Evolutionary conservation across 2,113 vertebrate genomes (phyloP).

Genomic region (Sorex araneus): DNA sequence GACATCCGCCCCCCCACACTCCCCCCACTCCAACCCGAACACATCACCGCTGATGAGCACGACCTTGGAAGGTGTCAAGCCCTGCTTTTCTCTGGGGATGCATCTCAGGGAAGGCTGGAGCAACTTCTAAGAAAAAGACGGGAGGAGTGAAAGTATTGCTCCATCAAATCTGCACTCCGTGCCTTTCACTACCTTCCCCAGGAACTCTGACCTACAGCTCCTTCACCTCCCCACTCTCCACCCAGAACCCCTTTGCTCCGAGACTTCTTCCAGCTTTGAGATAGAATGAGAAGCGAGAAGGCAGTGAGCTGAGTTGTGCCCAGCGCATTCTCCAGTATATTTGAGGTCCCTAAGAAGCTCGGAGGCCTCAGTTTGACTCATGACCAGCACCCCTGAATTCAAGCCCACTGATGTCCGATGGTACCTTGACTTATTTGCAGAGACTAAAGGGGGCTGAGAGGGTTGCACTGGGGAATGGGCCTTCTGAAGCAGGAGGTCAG

Average conservation of each 20-base stretch:
- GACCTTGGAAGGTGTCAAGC: slow-evolving; percentile 78
- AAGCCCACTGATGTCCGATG: slow-evolving; percentile 9
- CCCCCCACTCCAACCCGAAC: too few species aligned
- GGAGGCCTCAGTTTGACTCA: slow-evolving; percentile 66
- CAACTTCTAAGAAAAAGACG: not conserved
- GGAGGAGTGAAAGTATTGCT: not conserved
- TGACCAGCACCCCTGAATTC: slow-evolving; percentile 74
- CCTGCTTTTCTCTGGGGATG: not conserved
- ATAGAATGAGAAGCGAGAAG: not conserved
- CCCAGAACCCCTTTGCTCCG: not conserved
- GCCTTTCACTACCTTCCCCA: not conserved
- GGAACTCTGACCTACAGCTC: not conserved
- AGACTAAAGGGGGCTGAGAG: not conserved
- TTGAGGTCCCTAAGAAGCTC: slow-evolving; percentile 66
- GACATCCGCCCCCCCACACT: slow-evolving; percentile 49
- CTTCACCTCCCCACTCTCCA: not conserved
- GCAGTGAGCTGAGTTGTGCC: slow-evolving; percentile 2
- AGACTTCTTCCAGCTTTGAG: slow-evolving; percentile 7
- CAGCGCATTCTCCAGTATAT: slow-evolving; percentile 70
- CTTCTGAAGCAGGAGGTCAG: not conserved
- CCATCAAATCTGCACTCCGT: too few species aligned
- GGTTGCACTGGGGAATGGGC: not conserved
- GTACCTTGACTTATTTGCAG: not conserved
- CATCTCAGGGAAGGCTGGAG: not conserved
- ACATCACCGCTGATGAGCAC: slow-evolving; percentile 69